Evolutionary conservation across 2,888 invertebrate genomes (phyloP), one percentile per base, ranked within the genome.

Genomic region (Habroteleia sp.): DNA sequence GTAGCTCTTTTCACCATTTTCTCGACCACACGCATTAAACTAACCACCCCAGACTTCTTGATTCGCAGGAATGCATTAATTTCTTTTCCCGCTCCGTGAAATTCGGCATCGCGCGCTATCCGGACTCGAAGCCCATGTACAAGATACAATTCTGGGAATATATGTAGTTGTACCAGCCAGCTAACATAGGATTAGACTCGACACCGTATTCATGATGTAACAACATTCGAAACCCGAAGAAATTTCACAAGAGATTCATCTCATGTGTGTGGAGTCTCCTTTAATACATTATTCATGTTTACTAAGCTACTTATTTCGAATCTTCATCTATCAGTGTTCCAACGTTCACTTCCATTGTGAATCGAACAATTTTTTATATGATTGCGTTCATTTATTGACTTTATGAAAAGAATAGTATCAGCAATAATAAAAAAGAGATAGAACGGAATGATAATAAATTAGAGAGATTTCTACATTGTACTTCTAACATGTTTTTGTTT

Each of bases 231-330:
- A 44, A 54, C 69, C 63, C 39, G 66, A 50, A 62, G 66, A 65
- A 72, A 68, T 74, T 60, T 71, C 58, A 77, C 68, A 74, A 76
- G 77, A 69, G 77, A n/a, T n/a, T n/a, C n/a, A n/a, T n/a, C 77
- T 58, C 73, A 60, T 58, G 68, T 58, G n/a, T 48, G 27, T 11
- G 35, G 6, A 31, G 41, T 23, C 50, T 58, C 54, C 66, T 44
- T 68, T 74, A 39, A 62, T 76, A 39, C 75, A 76, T 80, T 80
- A 78, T 77, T 80, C 77, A 80, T 72, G 31, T 63, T 68, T 54
- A 66, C 62, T 80, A 80, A 80, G 77, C 79, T 76, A 78, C 79
- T 80, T 79, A 79, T 72, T 77, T 74, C 58, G 75, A 76, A 68
- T 79, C 78, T 78, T 76, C 71, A 75, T 75, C 71, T 75, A 75